Base-by-base conservation (phyloP, 2,888 invertebrate genomes). In the Clusia tigrina region DNA sequence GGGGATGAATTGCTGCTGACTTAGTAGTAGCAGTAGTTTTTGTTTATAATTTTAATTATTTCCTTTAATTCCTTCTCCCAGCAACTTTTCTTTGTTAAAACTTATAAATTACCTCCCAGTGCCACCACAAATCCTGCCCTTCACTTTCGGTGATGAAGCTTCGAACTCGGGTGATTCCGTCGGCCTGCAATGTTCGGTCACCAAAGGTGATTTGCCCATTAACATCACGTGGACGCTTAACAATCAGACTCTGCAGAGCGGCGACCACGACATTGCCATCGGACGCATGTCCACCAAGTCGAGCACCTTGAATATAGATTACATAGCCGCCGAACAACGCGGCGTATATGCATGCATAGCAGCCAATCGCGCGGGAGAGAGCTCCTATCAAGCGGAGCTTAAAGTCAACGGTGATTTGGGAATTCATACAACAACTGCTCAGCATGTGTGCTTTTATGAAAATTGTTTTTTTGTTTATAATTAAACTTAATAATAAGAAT, bases 151-250 rank as follows among this genome's bases (percentile, higher is more conserved):
- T 75, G 89, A 89, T 72, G 88, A 89, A 79, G 88, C 91, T 54
- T 86, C 88, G 2, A 90, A 91, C 80, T 90, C 90, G 65, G 90
- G 90, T 76, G 91, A 92, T 82, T 88, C 89, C 81, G 65, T 90
- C 88, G 90, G 85, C 80, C 72, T 88, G 17, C 86, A 86, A 71
- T 89, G 89, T 75, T 86, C 86, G 38, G 86, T 88, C 59, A 85
- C 86, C 65, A 87, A 88, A 74, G 89, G 90, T 23, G 90, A 91
- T 70, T 64, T 88, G 63, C 91, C 91, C 24, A 85, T 91, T 62
- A 86, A 86, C 63, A 89, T 92, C 32, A 85, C 84, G 15, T 91
- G 91, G 91, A 85, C 85, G 54, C 84, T 87, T 62, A 86, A 87
- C 67, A 84, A 84, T 64, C 78, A 81, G 67, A 73, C 78, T 0